Conservation (phyloP, 2,888 invertebrate species). For the Petrolisthes cinctipes region DNA sequence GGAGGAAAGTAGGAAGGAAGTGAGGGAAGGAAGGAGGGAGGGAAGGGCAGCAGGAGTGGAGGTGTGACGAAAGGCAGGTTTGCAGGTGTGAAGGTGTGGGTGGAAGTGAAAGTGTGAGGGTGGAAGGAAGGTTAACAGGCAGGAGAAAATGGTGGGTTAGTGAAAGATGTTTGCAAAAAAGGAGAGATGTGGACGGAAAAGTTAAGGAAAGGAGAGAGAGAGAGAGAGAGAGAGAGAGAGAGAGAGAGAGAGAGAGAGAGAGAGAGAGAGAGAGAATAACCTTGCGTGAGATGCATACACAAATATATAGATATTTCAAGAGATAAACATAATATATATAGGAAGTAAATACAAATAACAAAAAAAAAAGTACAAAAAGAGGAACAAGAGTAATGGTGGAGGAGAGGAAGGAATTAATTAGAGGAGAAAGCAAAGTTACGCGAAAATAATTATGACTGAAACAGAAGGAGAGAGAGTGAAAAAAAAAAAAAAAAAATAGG, state of each 20-base stretch:
- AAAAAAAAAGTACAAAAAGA: neutral
- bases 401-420: neutral
- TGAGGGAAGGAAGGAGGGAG: neutral
- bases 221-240: neutral
- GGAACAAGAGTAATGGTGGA: neutral
- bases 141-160: neutral
- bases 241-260: constrained; percentile 2
- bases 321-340: neutral
- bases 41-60: no score
- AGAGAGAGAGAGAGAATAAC: neutral
- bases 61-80: no score
- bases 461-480: neutral
- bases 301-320: neutral
- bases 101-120: neutral
- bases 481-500: neutral
- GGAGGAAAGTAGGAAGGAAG: neutral
- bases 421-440: no score
- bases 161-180: neutral
- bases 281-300: no score
- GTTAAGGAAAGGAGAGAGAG: neutral
- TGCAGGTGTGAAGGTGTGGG: no score
- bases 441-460: no score
- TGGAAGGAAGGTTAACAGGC: neutral
- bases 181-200: neutral
- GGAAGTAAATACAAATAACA: neutral